Conservation (phyloP, 2,797 vertebrate species). For the Falco cherrug region DNA sequence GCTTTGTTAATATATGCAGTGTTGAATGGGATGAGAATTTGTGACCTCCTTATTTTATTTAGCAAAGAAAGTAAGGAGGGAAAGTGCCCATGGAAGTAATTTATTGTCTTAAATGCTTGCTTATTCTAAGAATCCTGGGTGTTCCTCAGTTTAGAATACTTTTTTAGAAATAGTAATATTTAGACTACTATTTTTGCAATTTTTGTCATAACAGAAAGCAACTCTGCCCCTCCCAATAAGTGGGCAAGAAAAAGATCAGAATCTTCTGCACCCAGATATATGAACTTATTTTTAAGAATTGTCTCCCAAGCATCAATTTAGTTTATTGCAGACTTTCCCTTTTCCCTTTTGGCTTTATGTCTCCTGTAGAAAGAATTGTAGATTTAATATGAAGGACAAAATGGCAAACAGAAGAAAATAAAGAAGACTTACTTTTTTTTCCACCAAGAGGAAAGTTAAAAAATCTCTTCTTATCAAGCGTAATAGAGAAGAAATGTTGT, state of each 20-base stretch:
- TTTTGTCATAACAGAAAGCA: not conserved
- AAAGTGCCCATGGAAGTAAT: not conserved
- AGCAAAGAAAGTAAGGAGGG: not conserved
- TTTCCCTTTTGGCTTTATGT: not conserved
- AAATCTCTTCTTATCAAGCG: slow-evolving; percentile 66
- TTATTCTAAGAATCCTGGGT: not conserved
- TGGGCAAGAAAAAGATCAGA: not conserved
- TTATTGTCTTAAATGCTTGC: not conserved
- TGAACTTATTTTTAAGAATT: not conserved
- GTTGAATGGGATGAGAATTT: not conserved
- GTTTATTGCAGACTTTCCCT: not conserved
- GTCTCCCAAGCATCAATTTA: not conserved
- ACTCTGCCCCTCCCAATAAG: not conserved
- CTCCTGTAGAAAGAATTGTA: slow-evolving; percentile 57
- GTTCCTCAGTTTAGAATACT: not conserved
- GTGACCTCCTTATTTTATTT: not conserved
- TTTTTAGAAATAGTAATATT: not conserved
- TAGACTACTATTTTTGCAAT: not conserved
- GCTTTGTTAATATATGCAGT: not conserved
- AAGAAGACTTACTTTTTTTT: slow-evolving; percentile 67
- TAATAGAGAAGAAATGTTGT: slow-evolving; percentile 55
- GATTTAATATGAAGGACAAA: slow-evolving; percentile 58
- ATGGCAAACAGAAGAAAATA: slow-evolving; percentile 63
- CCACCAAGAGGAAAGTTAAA: slow-evolving; percentile 69
- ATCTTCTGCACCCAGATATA: not conserved